phyloP scores from a whole-genome alignment of 2,888 invertebrate genomes.

The Hydrotaea diabolus region DNA sequence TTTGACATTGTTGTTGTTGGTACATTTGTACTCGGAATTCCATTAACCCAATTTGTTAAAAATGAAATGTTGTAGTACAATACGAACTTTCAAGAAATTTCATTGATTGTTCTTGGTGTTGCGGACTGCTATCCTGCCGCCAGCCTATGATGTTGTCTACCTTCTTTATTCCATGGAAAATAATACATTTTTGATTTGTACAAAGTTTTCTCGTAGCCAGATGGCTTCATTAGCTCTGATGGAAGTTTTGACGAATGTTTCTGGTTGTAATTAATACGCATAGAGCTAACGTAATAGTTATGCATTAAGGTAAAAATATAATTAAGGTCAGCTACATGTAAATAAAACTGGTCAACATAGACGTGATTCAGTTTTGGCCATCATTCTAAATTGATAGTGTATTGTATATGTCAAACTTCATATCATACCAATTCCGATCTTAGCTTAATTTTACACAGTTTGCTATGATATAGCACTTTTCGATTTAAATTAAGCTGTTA shows the following conservation, averaged over 20 bases:
- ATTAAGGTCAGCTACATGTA: neutral
- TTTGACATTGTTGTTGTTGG: slow-evolving; percentile 15
- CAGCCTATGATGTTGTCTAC: slow-evolving; percentile 15
- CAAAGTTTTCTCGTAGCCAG: neutral
- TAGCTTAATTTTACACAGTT: too few species aligned
- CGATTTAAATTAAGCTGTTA: too few species aligned
- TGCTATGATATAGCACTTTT: too few species aligned
- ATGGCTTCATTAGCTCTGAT: slow-evolving; percentile 25
- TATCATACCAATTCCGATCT: too few species aligned
- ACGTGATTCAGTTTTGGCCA: too few species aligned
- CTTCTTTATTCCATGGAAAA: slow-evolving; percentile 5
- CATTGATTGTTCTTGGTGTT: slow-evolving; percentile 41
- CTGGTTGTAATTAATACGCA: neutral
- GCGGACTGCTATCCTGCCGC: neutral
- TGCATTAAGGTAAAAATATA: neutral
- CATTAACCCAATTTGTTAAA: slow-evolving; percentile 46
- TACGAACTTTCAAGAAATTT: slow-evolving; percentile 43
- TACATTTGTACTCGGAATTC: slow-evolving; percentile 20
- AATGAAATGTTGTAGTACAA: slow-evolving; percentile 31
- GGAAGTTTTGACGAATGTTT: slow-evolving; percentile 16
- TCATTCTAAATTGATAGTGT: too few species aligned
- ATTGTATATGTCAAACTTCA: too few species aligned
- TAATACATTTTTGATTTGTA: slow-evolving; percentile 8
- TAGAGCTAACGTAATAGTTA: neutral
- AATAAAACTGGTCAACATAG: too few species aligned